Evolutionary conservation across 2,113 vertebrate species (phyloP).

Genomic region (Ahaetulla prasina): DNA sequence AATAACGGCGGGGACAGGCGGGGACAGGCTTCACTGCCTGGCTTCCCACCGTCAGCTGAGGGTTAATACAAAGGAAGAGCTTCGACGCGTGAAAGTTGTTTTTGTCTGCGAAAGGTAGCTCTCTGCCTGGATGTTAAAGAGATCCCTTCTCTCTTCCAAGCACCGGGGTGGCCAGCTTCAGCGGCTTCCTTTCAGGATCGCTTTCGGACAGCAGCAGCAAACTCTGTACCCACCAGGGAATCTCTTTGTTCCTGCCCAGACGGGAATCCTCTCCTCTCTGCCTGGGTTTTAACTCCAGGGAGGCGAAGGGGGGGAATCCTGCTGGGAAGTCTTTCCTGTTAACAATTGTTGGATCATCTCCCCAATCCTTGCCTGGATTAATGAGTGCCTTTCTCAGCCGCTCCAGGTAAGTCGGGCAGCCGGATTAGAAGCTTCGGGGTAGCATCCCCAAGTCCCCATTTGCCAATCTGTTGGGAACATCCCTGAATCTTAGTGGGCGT

Average conservation of each 20-base stretch:
- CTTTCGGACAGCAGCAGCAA: fast-evolving
- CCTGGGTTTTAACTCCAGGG: not conserved
- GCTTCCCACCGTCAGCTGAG: constrained; percentile 28
- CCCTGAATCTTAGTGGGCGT: fast-evolving
- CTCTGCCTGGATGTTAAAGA: not conserved
- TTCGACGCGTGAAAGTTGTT: constrained; percentile 7
- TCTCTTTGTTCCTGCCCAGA: not conserved
- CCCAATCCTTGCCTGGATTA: constrained; percentile 12
- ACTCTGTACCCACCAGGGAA: not conserved
- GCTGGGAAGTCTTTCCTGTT: constrained; percentile 3
- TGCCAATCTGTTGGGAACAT: not conserved
- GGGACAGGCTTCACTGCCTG: not conserved
- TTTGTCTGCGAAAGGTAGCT: constrained; percentile 18
- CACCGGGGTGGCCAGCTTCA: fast-evolving
- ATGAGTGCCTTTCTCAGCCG: constrained; percentile 39
- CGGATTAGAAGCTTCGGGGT: fast-evolving
- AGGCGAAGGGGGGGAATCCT: not conserved
- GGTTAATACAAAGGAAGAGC: constrained; percentile 43
- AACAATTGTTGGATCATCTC: constrained; percentile 9
- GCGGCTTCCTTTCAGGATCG: not conserved
- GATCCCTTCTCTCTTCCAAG: not conserved
- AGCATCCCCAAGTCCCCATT: not conserved
- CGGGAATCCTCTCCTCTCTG: constrained; percentile 13
- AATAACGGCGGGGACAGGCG: too few species aligned
- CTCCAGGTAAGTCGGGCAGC: constrained; percentile 62